Evolutionary conservation across 2,888 invertebrate species (phyloP), one percentile per base, ranked within the genome.

Genomic region (Drosophila pseudotakahashii): DNA sequence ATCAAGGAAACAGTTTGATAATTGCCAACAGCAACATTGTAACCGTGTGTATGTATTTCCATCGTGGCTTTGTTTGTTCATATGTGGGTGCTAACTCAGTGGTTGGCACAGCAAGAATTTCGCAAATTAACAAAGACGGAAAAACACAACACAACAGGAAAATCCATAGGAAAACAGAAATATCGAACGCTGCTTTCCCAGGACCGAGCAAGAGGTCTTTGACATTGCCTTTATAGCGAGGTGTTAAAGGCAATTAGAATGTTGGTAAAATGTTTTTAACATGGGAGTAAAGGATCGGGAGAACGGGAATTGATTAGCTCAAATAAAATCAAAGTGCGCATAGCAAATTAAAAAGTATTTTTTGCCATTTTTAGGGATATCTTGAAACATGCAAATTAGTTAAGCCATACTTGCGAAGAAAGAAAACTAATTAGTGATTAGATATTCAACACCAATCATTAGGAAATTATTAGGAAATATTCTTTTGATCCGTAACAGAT

Each of bases 71-170:
- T 57, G 68, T 57, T 53, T 52, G 37, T 60, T 70, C 34, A 52
- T 52, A 54, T 81, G 87, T 75, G 88, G 81, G 85, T 81, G 81
- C 70, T 75, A 87, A 81, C 73, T 67, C 69, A 47, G 59, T 44
- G 55, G 58, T 47, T 75, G 67, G 59, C 54, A 66, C 77, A 88
- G 81, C 77, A 64, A 78, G 81, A 84, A 81, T 81, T 81, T 81
- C 82, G 88, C 81, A 75, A 85, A 77, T 81, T 87, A 87, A 77
- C 81, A 81, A 84, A 75, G 55, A 54, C 45, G 36, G 73, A 72
- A 79, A 58, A 76, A 81, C 76, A 63, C 50, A 57, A 47, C 55
- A 50, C 55, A 50, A 48, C 54, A 72, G 47, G 53, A n/a, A 51
- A 54, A 71, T 48, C 30, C 34, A 48, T 36, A 76, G 54, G 60